Conservation (phyloP, 2,888 invertebrate species). For the Limnephilus rhombicus region DNA sequence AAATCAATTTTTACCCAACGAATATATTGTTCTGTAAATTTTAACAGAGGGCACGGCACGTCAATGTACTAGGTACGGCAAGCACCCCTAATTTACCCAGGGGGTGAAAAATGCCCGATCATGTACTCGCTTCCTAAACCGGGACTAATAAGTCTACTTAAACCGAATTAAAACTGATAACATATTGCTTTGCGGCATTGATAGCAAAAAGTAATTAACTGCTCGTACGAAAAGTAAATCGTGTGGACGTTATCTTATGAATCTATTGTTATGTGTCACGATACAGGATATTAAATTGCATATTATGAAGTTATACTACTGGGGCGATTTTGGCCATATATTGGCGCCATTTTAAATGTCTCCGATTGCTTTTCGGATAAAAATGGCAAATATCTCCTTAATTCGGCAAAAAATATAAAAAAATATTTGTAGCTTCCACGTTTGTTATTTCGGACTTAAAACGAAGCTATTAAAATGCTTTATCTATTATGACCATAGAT, state of each 20-base stretch:
- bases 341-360: too few relatives aligned
- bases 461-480: too few relatives aligned
- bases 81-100: neutral
- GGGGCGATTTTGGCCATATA: too few relatives aligned
- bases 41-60: neutral
- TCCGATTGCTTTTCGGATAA: too few relatives aligned
- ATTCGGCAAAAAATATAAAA: too few relatives aligned
- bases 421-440: too few relatives aligned
- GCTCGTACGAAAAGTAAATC: neutral
- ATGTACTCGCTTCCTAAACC: neutral
- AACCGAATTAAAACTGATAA: neutral
- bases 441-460: too few relatives aligned
- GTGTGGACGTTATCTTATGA: neutral
- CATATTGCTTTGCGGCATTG: neutral
- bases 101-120: slow-evolving; percentile 5
- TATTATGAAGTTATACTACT: neutral
- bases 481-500: too few relatives aligned
- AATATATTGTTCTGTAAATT: neutral
- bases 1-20: neutral
- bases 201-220: neutral
- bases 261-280: neutral
- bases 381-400: too few relatives aligned
- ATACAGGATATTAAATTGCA: neutral
- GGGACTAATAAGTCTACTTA: neutral
- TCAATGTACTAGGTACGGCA: neutral